Conservation (phyloP, 1,140 invertebrate genomes). For the Drosophila ficusphila region DNA sequence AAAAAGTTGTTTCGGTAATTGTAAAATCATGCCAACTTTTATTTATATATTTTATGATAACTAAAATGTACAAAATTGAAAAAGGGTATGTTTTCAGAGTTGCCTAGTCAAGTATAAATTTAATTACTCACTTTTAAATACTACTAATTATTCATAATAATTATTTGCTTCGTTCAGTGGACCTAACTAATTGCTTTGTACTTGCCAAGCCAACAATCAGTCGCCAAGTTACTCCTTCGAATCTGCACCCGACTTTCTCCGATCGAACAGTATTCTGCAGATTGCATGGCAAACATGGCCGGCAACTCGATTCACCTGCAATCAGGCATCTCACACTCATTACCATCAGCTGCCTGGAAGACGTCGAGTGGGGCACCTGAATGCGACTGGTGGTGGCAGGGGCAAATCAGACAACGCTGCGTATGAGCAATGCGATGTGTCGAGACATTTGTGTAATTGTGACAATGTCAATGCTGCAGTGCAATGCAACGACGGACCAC, state of each 20-base stretch:
- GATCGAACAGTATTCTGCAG: neutral
- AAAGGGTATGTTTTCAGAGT: too few relatives aligned
- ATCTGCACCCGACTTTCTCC: neutral
- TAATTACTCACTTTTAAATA: too few relatives aligned
- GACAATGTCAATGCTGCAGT: constrained; percentile 39
- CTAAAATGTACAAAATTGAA: too few relatives aligned
- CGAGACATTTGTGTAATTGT: constrained; percentile 39
- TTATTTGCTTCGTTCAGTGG: too few relatives aligned
- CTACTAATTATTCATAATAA: neutral
- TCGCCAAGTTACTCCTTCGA: neutral
- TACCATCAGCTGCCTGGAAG: constrained; percentile 24
- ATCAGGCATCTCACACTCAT: constrained; percentile 42
- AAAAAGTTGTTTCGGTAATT: neutral
- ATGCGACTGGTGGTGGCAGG: neutral
- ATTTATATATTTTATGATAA: too few relatives aligned
- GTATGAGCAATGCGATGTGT: constrained; percentile 70
- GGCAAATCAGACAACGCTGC: constrained; percentile 44
- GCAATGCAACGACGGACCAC: constrained; percentile 36
- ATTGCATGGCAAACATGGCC: constrained; percentile 19
- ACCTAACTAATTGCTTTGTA: neutral
- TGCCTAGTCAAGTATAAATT: too few relatives aligned
- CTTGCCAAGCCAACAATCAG: too few relatives aligned
- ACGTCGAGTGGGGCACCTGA: constrained; percentile 26
- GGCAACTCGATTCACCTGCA: constrained; percentile 13
- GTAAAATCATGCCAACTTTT: too few relatives aligned